Conservation (phyloP, 2,797 vertebrate genomes). For the Brachymystax lenok region DNA sequence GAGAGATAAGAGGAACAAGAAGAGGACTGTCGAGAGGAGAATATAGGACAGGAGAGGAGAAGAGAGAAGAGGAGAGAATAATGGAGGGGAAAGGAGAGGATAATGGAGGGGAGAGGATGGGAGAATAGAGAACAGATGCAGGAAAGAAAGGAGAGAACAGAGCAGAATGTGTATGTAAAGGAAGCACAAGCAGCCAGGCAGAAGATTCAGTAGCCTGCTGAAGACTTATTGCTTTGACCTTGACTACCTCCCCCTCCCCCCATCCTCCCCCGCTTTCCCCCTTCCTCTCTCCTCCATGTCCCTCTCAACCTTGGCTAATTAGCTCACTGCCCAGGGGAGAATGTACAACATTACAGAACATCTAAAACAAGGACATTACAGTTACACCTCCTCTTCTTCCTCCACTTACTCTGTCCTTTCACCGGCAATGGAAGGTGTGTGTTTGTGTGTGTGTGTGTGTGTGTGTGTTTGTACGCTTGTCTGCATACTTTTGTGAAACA, state of each 20-base stretch:
- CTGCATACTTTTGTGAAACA: not conserved
- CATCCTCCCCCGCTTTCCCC: not conserved
- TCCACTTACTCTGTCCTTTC: slow-evolving; percentile 12
- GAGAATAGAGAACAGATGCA: not conserved
- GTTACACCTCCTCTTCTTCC: slow-evolving; percentile 49
- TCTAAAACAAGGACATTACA: slow-evolving; percentile 68
- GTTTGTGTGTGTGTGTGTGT: slow-evolving; percentile 1
- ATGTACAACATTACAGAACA: slow-evolving; percentile 65
- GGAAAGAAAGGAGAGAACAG: slow-evolving; percentile 24
- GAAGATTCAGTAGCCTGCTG: slow-evolving; percentile 42
- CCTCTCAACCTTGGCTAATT: slow-evolving; percentile 74
- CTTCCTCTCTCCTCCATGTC: slow-evolving; percentile 34
- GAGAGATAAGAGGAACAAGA: slow-evolving; percentile 2
- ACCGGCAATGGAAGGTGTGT: not conserved
- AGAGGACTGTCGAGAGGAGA: not conserved
- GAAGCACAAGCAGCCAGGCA: not conserved
- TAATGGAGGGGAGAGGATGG: not conserved
- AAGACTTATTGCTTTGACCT: slow-evolving; percentile 63
- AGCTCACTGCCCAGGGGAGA: slow-evolving; percentile 67
- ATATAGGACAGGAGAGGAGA: not conserved
- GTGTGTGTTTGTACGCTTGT: not conserved
- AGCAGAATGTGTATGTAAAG: slow-evolving; percentile 17
- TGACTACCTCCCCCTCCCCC: slow-evolving; percentile 49
- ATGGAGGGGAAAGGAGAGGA: not conserved
- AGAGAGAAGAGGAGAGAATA: not conserved